Evolutionary conservation across 2,797 vertebrate genomes (phyloP), one percentile per base, ranked within the genome.

Genomic region (Danio albolineatus): DNA sequence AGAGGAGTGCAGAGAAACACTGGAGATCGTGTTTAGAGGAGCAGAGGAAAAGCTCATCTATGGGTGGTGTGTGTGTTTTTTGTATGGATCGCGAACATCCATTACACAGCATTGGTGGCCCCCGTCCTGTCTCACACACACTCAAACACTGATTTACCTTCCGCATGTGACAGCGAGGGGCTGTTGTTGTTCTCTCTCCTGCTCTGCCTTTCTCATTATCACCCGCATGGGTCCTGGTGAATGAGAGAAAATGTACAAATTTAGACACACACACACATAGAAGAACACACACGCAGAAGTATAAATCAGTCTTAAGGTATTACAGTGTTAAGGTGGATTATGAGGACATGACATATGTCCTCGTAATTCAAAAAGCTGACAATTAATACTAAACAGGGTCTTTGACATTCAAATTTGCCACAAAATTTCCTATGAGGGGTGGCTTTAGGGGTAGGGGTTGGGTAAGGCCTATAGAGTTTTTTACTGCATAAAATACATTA

Each of bases 111-210:
- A 10, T 41, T 57, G 56, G 73, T 69, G 66, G 80, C 79, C 62
- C 38, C 39, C 28, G 21, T 17, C 59, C 60, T 61, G 21, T 51
- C 14, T 13, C 48, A 51, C 48, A 41, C 66, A 61, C 6, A 73
- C 17, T 39, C 9, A 67, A 62, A 49, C 17, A 38, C 10, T 62
- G 79, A 48, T 64, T 71, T 77, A 67, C 66, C 44, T 53, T 70
- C 39, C 57, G 76, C 71, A 53, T 73, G 7, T 73, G 67, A 79
- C 81, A 74, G 62, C 78, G 51, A 46, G 53, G 64, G 53, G 41
- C 48, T 74, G 78, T 13, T 28, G 44, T 51, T 51, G 10, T 65
- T 78, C 56, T 51, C 28, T 70, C 46, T 48, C 12, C 0, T 17
- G 19, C 12, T 43, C 7, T 3, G 17, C 10, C 43, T 13, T 36